Evolutionary conservation across 2,888 invertebrate species (phyloP).

Genomic region (Diloba caeruleocephala): DNA sequence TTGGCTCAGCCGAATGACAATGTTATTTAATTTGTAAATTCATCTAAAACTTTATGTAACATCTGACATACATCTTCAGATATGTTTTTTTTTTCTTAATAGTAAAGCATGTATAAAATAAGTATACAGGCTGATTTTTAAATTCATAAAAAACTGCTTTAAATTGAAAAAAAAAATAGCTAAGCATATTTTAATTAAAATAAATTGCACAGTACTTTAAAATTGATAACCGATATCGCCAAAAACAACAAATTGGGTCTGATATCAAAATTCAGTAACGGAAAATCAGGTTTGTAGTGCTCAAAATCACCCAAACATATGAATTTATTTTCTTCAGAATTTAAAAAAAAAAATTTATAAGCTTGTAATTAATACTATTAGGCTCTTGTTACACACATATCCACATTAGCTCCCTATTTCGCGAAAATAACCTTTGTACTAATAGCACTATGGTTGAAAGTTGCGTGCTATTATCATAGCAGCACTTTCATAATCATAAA

Average conservation of each 20-base stretch:
- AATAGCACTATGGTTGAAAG: slow-evolving; percentile 32
- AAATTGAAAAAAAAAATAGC: background rate
- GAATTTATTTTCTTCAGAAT: background rate
- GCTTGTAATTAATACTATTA: slow-evolving; percentile 35
- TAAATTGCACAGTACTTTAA: slow-evolving; percentile 5
- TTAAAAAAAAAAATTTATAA: slow-evolving; percentile 12
- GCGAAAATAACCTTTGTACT: slow-evolving; percentile 34
- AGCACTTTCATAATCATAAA: slow-evolving; percentile 27
- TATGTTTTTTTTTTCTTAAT: slow-evolving; percentile 49
- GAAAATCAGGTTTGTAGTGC: slow-evolving; percentile 17
- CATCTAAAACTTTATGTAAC: slow-evolving; percentile 54
- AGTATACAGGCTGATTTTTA: slow-evolving; percentile 25
- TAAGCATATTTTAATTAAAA: too few species aligned
- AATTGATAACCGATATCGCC: slow-evolving; percentile 19
- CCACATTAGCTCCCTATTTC: slow-evolving; percentile 71
- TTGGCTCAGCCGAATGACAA: slow-evolving; percentile 18
- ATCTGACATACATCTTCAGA: slow-evolving; percentile 41
- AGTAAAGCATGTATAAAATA: slow-evolving; percentile 33
- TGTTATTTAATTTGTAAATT: slow-evolving; percentile 50
- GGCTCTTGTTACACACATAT: slow-evolving; percentile 73
- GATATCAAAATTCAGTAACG: slow-evolving; percentile 16
- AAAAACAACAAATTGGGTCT: slow-evolving; percentile 9
- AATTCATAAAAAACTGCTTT: too few species aligned
- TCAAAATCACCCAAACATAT: slow-evolving; percentile 1
- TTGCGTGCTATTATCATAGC: slow-evolving; percentile 43